A percentile compares a stretch with the other conserved stretches of the same genome.
These are phyloP conservation scores for Etheostoma nigrum DNA, from an alignment of 2,797 vertebrate genomes.

Conservation along the genomic window DNA sequence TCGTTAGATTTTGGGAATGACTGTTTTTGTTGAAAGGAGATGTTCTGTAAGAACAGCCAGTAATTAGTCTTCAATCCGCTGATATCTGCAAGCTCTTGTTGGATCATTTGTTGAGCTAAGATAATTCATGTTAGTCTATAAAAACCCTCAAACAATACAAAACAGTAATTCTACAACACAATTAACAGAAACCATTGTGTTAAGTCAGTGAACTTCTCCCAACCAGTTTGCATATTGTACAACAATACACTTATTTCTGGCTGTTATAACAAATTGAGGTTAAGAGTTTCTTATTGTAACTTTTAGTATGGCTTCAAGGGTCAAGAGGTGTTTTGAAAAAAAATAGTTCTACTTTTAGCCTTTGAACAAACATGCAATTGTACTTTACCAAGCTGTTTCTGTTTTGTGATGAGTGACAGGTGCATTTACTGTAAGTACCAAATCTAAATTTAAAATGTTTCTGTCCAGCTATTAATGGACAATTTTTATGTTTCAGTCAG, in stretches of 20 bases:
- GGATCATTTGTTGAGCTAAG: constrained; percentile 31
- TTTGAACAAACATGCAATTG: constrained; percentile 35
- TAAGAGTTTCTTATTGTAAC: not conserved
- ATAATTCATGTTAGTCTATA: constrained; percentile 30
- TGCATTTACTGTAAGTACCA: constrained; percentile 10
- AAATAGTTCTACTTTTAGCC: not conserved
- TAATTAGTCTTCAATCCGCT: constrained; percentile 43
- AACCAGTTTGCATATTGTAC: not conserved
- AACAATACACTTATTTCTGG: not conserved
- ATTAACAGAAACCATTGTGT: constrained; percentile 13
- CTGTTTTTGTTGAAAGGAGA: constrained; percentile 44
- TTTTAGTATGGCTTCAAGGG: not conserved
- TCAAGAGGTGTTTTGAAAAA: not conserved
- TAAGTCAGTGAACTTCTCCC: constrained; percentile 10
- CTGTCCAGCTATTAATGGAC: constrained; percentile 11
- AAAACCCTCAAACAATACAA: constrained; percentile 22
- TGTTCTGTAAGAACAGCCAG: constrained; percentile 42
- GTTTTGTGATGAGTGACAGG: not conserved
- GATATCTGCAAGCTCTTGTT: constrained; percentile 17
- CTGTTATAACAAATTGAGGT: not conserved
- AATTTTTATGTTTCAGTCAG: constrained; percentile 29
- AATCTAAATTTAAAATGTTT: constrained; percentile 29
- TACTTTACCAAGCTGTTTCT: constrained; percentile 21
- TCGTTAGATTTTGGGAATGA: constrained; percentile 45
- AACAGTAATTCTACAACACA: constrained; percentile 11